phyloP scores from a whole-genome alignment of 2,113 vertebrate species.

The Triplophysa siluroides region DNA sequence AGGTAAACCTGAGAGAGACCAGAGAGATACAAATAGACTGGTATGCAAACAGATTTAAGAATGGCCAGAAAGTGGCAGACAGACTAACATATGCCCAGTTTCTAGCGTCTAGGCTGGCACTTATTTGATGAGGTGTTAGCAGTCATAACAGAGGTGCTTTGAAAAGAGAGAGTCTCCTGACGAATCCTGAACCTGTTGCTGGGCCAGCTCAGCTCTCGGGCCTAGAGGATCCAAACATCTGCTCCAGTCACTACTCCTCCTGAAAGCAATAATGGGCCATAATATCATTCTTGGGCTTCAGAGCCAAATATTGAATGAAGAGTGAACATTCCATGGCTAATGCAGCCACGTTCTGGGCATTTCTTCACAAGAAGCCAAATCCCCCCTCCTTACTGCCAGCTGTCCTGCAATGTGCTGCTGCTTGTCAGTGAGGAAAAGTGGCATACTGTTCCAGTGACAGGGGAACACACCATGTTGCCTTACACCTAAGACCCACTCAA shows the following conservation, averaged over 20 bases:
- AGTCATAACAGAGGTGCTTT: slow-evolving; percentile 4
- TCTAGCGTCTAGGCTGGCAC: neutral
- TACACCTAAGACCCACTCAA: slow-evolving; percentile 39
- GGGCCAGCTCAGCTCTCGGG: neutral
- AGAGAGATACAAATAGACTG: too few species aligned
- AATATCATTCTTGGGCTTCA: slow-evolving; percentile 60
- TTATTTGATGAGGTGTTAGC: slow-evolving; percentile 1
- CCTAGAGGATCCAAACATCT: slow-evolving; percentile 58
- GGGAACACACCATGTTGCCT: slow-evolving; percentile 27
- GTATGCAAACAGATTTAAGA: too few species aligned
- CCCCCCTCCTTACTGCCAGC: slow-evolving; percentile 72
- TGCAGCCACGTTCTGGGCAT: slow-evolving; percentile 68
- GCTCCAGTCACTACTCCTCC: slow-evolving; percentile 65
- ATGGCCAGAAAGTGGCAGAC: neutral
- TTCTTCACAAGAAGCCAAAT: slow-evolving; percentile 68
- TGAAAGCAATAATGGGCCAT: slow-evolving; percentile 57
- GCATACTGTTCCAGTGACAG: slow-evolving; percentile 57
- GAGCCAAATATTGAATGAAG: slow-evolving; percentile 50
- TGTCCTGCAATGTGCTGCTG: slow-evolving; percentile 90
- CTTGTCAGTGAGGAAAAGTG: slow-evolving; percentile 81
- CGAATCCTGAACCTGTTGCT: slow-evolving; percentile 19
- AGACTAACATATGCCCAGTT: neutral
- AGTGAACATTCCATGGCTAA: slow-evolving; percentile 67
- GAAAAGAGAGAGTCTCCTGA: slow-evolving; percentile 17
- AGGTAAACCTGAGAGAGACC: too few species aligned